Conservation (phyloP, 2,113 vertebrate species). For the Meles meles region DNA sequence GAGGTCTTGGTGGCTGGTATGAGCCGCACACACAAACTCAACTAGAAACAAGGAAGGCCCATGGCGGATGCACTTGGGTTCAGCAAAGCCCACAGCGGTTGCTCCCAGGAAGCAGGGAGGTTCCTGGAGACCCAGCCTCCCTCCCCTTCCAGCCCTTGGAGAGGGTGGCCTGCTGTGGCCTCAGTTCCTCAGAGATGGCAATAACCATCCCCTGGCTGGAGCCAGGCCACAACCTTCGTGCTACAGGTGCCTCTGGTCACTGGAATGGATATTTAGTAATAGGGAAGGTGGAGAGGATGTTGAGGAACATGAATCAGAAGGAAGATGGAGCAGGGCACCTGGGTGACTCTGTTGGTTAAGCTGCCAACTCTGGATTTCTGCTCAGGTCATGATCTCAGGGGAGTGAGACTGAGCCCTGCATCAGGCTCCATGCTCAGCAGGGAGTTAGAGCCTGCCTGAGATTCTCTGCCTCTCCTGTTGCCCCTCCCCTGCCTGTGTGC, state of each 20-base stretch:
- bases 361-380: not conserved
- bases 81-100: not conserved
- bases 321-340: not conserved
- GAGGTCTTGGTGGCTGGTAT: rapidly evolving
- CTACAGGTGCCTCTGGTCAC: too few relatives aligned
- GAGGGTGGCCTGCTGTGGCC: not conserved
- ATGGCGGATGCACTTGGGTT: rapidly evolving
- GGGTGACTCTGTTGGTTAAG: not conserved
- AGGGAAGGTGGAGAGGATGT: not conserved
- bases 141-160: not conserved
- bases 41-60: not conserved
- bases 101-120: not conserved
- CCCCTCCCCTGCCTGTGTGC: not conserved
- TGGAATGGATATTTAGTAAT: rapidly evolving
- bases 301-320: not conserved
- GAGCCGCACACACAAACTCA: not conserved
- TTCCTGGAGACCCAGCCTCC: not conserved
- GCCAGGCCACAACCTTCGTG: not conserved
- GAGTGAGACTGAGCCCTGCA: not conserved
- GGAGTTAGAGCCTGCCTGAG: not conserved
- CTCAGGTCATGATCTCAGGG: not conserved
- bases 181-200: not conserved
- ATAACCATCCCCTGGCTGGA: rapidly evolving
- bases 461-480: not conserved
- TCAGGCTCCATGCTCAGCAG: not conserved